Evolutionary conservation across 2,797 vertebrate species (phyloP).

Genomic region (Phoxinus dragarum): DNA sequence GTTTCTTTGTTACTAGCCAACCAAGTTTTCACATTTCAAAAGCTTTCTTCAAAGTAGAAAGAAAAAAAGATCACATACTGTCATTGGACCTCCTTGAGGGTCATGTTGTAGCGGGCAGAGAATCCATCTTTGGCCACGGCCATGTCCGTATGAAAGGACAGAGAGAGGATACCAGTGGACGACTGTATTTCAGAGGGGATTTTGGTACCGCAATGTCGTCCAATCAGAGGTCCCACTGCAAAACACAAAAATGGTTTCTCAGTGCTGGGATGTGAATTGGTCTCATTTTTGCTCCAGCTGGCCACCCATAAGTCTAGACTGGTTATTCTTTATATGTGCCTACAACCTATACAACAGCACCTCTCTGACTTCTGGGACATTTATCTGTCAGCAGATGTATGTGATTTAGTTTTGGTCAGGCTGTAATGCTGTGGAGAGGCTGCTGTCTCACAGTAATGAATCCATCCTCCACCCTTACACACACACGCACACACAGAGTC

Average conservation of each 20-base stretch:
- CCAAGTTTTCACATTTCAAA: neutral
- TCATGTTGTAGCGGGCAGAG: slow-evolving; percentile 85
- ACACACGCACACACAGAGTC: slow-evolving; percentile 12
- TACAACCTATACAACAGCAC: slow-evolving; percentile 30
- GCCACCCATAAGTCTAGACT: neutral
- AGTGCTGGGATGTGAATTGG: slow-evolving; percentile 3
- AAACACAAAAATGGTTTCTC: slow-evolving; percentile 53
- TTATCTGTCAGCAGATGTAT: slow-evolving; percentile 32
- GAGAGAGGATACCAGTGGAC: slow-evolving; percentile 90
- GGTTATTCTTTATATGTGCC: slow-evolving; percentile 2
- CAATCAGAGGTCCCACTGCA: slow-evolving; percentile 94
- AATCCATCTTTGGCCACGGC: slow-evolving; percentile 94
- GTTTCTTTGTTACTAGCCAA: neutral
- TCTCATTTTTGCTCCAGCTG: slow-evolving; percentile 23
- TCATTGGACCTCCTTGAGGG: slow-evolving; percentile 79
- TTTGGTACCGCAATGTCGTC: slow-evolving; percentile 94
- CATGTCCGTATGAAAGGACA: slow-evolving; percentile 98
- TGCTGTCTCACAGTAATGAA: slow-evolving; percentile 43
- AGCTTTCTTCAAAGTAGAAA: neutral
- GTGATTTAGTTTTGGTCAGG: slow-evolving; percentile 45
- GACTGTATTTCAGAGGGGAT: slow-evolving; percentile 94
- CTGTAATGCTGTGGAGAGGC: slow-evolving; percentile 29
- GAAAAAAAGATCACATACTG: slow-evolving; percentile 49
- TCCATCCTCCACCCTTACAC: slow-evolving; percentile 32
- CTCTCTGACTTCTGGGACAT: slow-evolving; percentile 2